phyloP scores from a whole-genome alignment of 2,888 invertebrate genomes.

The Ormyrus nitidulus region DNA sequence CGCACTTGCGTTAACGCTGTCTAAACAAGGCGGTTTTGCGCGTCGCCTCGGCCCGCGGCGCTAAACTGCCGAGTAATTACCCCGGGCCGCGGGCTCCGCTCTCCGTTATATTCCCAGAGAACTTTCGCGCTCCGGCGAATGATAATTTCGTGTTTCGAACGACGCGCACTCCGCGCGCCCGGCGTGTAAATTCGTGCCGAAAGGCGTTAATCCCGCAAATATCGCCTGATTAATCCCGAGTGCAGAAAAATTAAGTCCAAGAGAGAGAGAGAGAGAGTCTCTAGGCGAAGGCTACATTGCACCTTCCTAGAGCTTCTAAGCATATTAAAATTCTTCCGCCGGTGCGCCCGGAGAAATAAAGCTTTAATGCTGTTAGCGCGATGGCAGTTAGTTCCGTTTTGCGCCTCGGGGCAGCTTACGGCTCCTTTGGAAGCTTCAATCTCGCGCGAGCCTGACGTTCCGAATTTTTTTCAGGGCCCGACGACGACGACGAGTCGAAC shows the following conservation, averaged over 20 bases:
- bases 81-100: no score
- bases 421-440: conserved; percentile 13
- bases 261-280: not conserved
- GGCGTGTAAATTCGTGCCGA: not conserved
- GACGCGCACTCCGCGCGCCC: not conserved
- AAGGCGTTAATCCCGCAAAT: no score
- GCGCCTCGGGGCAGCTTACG: conserved; percentile 13
- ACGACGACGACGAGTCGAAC: not conserved
- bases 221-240: no score
- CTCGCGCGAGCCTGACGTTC: no score
- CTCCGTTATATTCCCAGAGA: no score
- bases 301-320: conserved; percentile 69
- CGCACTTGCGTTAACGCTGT: no score
- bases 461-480: no score
- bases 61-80: no score
- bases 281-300: conserved; percentile 41
- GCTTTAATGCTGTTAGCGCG: conserved; percentile 67
- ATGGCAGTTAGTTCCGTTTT: conserved; percentile 57
- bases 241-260: conserved; percentile 36
- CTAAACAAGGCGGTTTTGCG: no score
- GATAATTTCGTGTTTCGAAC: not conserved
- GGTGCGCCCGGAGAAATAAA: conserved; percentile 60
- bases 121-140: no score
- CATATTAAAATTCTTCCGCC: conserved; percentile 66
- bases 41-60: no score